These are phyloP conservation scores for Spatula versicolor DNA, from an alignment of 2,797 vertebrate genomes.

Conservation along the genomic window DNA sequence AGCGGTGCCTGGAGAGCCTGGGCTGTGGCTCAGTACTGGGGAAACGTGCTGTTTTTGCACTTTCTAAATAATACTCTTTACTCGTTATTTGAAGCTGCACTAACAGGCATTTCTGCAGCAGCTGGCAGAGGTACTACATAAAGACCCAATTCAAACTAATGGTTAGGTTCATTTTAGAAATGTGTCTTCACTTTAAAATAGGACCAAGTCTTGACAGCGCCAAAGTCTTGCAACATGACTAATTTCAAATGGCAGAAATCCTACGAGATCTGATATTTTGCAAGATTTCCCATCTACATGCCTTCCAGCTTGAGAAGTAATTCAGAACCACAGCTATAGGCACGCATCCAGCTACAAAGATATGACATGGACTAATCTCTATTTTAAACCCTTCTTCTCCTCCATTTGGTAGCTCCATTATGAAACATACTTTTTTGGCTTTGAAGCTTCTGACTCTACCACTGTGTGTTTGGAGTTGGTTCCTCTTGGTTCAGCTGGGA, in stretches of 20 bases:
- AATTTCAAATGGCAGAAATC: constrained; percentile 30
- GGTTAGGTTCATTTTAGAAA: neutral
- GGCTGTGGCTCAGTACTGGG: neutral
- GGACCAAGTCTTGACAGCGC: neutral
- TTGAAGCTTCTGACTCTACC: neutral
- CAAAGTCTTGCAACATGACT: neutral
- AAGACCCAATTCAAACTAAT: neutral
- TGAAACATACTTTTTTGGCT: neutral
- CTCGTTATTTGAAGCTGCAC: neutral
- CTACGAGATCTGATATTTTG: constrained; percentile 33
- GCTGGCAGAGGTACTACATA: neutral
- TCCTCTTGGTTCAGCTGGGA: neutral
- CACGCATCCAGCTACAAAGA: neutral
- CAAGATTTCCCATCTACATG: constrained; percentile 31
- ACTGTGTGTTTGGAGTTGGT: neutral
- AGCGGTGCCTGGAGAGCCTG: neutral
- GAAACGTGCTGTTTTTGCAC: neutral
- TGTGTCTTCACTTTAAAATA: neutral
- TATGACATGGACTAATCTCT: neutral
- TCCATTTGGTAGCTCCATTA: neutral
- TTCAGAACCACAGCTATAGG: neutral
- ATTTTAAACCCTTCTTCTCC: neutral
- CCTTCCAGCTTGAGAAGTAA: constrained; percentile 33
- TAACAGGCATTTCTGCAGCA: neutral
- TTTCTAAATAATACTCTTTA: neutral